These are phyloP conservation scores for Lepidocolaptes lacrymiger DNA, from an alignment of 2,797 vertebrate genomes.

Conservation along the genomic window DNA sequence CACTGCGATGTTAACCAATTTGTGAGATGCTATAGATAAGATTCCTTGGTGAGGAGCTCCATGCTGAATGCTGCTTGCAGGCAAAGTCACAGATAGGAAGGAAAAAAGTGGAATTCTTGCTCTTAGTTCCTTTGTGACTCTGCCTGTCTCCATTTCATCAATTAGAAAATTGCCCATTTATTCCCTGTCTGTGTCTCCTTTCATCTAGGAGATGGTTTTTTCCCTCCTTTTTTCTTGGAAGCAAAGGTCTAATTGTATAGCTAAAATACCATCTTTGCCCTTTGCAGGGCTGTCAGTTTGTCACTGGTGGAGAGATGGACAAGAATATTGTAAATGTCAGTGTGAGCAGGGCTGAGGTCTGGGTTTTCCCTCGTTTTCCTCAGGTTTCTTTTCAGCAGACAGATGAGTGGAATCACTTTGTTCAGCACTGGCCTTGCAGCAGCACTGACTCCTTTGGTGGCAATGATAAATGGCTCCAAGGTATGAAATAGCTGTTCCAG, in stretches of 20 bases:
- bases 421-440: constrained; percentile 59
- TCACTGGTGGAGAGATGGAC: constrained; percentile 63
- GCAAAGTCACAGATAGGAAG: background rate
- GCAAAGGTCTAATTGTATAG: constrained; percentile 61
- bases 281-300: constrained; percentile 59
- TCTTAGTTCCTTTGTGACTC: constrained; percentile 49
- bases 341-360: constrained; percentile 67
- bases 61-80: constrained; percentile 19
- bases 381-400: constrained; percentile 75
- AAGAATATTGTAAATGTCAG: constrained; percentile 66
- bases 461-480: constrained; percentile 78
- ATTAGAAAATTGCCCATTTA: constrained; percentile 71
- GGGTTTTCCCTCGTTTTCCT: constrained; percentile 76
- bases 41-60: constrained; percentile 15
- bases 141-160: constrained; percentile 48
- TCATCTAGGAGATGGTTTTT: constrained; percentile 41
- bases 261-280: constrained; percentile 66
- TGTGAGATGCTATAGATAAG: constrained; percentile 23
- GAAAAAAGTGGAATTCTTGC: constrained; percentile 36
- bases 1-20: constrained; percentile 63
- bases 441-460: constrained; percentile 72
- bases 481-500: constrained; percentile 76
- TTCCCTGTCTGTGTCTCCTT: constrained; percentile 62
- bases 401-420: constrained; percentile 74
- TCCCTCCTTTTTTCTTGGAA: constrained; percentile 34